Percentiles rank a stretch among this genome's conserved stretches.
Evolutionary conservation across 2,888 invertebrate species (phyloP).

Genomic region (Pomacea canaliculata): DNA sequence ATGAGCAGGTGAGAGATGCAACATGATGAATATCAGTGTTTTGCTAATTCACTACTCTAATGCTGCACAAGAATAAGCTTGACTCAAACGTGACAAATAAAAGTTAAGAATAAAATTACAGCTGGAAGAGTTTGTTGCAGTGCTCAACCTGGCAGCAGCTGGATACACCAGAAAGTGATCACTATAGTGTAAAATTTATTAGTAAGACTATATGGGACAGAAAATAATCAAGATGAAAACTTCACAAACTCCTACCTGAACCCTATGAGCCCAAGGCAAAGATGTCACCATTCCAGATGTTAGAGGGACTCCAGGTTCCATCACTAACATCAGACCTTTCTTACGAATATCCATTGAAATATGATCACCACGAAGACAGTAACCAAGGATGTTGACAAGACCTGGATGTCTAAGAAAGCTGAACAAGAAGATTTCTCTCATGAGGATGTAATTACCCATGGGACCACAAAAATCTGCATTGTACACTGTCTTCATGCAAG

Average conservation of each 20-base stretch:
- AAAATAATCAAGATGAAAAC: too few species aligned
- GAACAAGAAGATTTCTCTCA: conserved; percentile 54
- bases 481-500: conserved; percentile 57
- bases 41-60: too few species aligned
- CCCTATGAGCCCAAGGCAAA: conserved; percentile 36
- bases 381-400: conserved; percentile 51
- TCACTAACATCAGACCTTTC: conserved; percentile 54
- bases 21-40: too few species aligned
- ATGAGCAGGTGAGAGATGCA: too few species aligned
- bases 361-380: conserved; percentile 57
- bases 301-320: conserved; percentile 49
- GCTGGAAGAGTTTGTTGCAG: too few species aligned
- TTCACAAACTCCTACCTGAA: conserved; percentile 38
- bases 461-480: conserved; percentile 49
- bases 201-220: too few species aligned
- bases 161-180: too few species aligned
- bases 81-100: too few species aligned
- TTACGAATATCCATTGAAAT: conserved; percentile 43
- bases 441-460: conserved; percentile 56
- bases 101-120: too few species aligned
- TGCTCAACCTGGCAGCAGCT: too few species aligned
- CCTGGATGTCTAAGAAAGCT: conserved; percentile 45
- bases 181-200: too few species aligned
- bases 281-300: conserved; percentile 25
- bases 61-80: too few species aligned